Base-by-base conservation (phyloP, 2,888 invertebrate species). In the Pseudoips prasinana region DNA sequence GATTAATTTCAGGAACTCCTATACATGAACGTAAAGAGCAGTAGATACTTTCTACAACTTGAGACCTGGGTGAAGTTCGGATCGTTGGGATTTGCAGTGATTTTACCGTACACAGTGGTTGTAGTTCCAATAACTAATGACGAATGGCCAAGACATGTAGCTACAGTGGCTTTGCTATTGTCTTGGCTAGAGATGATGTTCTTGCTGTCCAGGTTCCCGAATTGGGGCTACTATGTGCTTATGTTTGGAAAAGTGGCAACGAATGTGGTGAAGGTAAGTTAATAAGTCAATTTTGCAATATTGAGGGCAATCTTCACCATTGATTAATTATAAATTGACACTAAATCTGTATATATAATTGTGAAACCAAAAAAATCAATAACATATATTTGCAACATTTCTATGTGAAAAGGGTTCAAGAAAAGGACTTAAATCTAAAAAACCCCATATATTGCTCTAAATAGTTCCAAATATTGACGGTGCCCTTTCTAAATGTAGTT, bases 211-310 rank as follows among this genome's bases (percentile, higher is more conserved):
- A 74, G 91, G 32, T 90, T 91, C 39, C 91, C 91, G 0, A 87
- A 84, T 29, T 90, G 90, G 80, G 91, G 91, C 1, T 90, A 90
- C 55, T 90, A 90, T 65, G 90, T 91, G 1, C 79, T 91, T 3
- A 91, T 91, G 91, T 91, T 91, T 66, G 89, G 89, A n/a, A 90
- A 90, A 51, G 91, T 91, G 1, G 90, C 90, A 0, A 71, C 79
- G 1, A 90, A 90, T 65, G 89, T 91, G 34, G 52, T 90, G 1
- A 90, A 90, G 75, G 91, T 90, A 58, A 44, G 52, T 29, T 3
- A n/a, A n/a, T n/a, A n/a, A n/a, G n/a, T n/a, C n/a, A n/a, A n/a
- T n/a, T n/a, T n/a, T n/a, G n/a, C n/a, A n/a, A n/a, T n/a, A n/a
- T n/a, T n/a, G n/a, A n/a, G n/a, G n/a, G n/a, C n/a, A n/a, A n/a